These are phyloP conservation scores for Rhynchotus rufescens DNA, from an alignment of 2,797 vertebrate genomes.

Conservation along the genomic window DNA sequence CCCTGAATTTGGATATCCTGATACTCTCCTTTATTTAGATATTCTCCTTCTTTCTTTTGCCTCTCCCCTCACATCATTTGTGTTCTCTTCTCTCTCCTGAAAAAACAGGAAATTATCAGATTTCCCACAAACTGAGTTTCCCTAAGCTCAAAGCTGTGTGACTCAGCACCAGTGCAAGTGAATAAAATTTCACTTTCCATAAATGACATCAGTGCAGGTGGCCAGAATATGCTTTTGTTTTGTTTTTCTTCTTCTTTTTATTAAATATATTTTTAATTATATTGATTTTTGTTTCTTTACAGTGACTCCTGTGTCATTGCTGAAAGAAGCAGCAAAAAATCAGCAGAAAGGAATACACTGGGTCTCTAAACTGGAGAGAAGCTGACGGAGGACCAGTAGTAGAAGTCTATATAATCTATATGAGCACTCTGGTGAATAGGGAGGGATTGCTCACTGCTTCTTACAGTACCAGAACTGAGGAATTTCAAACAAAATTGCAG, in stretches of 20 bases:
- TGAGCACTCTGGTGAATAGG: neutral
- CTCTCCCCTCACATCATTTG: neutral
- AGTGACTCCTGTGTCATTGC: neutral
- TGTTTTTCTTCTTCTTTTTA: neutral
- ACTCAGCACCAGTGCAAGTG: constrained; percentile 3
- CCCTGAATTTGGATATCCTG: neutral
- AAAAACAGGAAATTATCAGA: constrained; percentile 45
- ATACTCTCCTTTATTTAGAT: neutral
- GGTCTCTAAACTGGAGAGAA: rapidly evolving
- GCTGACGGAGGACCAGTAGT: rapidly evolving
- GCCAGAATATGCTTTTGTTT: neutral
- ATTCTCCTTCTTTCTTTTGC: neutral
- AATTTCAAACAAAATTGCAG: neutral
- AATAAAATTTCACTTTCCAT: constrained; percentile 34
- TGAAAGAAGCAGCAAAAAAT: neutral
- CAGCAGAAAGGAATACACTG: neutral
- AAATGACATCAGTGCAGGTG: neutral
- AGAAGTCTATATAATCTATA: neutral
- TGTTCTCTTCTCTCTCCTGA: neutral
- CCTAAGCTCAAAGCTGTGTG: neutral
- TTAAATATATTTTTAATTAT: no score
- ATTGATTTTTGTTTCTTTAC: neutral
- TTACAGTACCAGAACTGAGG: neutral
- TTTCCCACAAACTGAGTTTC: constrained; percentile 18
- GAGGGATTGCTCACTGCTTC: neutral